Base-by-base conservation (phyloP, 2,797 vertebrate genomes). In the Xiphorhynchus erythropygius region DNA sequence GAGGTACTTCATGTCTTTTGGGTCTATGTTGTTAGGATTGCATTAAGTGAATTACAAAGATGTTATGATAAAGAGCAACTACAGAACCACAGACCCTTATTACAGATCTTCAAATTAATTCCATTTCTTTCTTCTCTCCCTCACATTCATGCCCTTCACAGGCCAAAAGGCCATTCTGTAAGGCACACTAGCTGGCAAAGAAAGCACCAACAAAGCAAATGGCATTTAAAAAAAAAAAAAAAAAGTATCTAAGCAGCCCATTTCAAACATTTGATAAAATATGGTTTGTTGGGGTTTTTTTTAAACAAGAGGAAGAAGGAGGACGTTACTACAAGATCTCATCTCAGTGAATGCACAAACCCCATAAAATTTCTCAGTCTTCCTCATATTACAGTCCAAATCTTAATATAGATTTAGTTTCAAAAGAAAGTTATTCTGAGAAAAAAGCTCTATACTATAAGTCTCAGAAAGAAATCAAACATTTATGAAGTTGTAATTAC, bases 221-320 rank as follows among this genome's bases (percentile, higher is more conserved):
- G 13, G 25, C 27, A 44, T 68, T 71, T 50, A n/a, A 7, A 7
- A 39, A 33, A 55, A 3, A 39, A 33, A 55, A 3, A 1, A 52
- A 57, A 37, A 39, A 19, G 11, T 30, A 49, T 46, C 10, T 49
- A 65, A 65, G 11, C 9, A 81, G 14, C 9, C 12, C 2, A 21
- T 49, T 71, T 84, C 25, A 81, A 88, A 44, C 46, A 5, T 32
- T 0, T 42, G 23, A 59, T 11, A 67, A 64, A 92, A 23, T 22
- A 17, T 55, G 18, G 9, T 42, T 53, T 53, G 11, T 25, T 24
- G 18, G 1, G 3, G 1, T 0, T 1, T 62, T 63, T 69, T 59
- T 42, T 18, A 44, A 74, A 39, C 4, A 49, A 30, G 5, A 82
- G 9, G 4, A 69, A 24, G n/a, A 67, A 68, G 37, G 4, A 71